Conservation (phyloP, 2,888 invertebrate genomes). For the Melanophora roralis region DNA sequence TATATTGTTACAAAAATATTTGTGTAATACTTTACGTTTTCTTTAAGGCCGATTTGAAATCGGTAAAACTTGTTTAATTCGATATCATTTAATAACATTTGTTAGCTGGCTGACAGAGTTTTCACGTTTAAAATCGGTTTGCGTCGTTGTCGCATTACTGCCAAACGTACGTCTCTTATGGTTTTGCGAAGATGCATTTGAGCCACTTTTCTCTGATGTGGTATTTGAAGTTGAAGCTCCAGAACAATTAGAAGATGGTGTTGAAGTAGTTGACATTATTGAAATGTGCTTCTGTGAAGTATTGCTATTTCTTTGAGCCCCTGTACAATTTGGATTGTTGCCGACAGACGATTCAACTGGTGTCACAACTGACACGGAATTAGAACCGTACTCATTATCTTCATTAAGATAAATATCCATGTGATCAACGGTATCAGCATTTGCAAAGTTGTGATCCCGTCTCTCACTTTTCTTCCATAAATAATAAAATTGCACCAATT, state of each 20-base stretch:
- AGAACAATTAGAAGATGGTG: not conserved
- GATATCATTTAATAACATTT: constrained; percentile 40
- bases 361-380: constrained; percentile 45
- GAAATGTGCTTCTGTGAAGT: constrained; percentile 69
- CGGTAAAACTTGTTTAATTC: constrained; percentile 4
- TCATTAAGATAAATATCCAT: constrained; percentile 75
- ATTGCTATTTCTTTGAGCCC: constrained; percentile 36
- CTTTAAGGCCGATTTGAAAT: constrained; percentile 19
- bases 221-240: constrained; percentile 36
- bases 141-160: constrained; percentile 59
- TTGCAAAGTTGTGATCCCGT: constrained; percentile 82
- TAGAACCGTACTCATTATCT: constrained; percentile 65
- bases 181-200: constrained; percentile 20
- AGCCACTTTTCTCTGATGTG: constrained; percentile 30
- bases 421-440: constrained; percentile 75
- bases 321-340: constrained; percentile 2
- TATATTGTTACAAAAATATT: constrained; percentile 12
- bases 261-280: constrained; percentile 68
- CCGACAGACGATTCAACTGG: constrained; percentile 49
- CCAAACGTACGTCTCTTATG: constrained; percentile 59
- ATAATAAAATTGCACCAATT: constrained; percentile 96
- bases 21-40: constrained; percentile 22
- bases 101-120: constrained; percentile 18
- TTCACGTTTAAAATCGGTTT: constrained; percentile 23
- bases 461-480: constrained; percentile 99